Evolutionary conservation across 2,888 invertebrate species (phyloP), one percentile per base, ranked within the genome.

Genomic region (Coenonympha glycerion): DNA sequence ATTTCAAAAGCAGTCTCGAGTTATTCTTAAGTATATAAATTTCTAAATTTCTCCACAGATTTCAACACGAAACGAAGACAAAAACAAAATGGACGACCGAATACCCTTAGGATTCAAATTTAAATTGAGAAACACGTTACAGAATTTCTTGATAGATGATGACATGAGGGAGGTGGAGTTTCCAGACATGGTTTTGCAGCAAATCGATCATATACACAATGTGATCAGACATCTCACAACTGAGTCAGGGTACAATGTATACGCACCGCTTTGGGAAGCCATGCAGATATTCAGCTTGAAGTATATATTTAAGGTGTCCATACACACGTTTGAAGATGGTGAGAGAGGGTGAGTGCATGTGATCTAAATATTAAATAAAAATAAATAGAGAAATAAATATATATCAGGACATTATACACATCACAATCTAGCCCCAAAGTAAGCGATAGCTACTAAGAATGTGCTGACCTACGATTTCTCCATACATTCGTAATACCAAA

Each of bases 71-170:
- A n/a, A n/a, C n/a, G n/a, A n/a, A n/a, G n/a, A n/a, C 13, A 8
- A 37, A 16, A 19, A 42, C 15, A 19, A 8, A 22, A 52, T 52
- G 53, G 52, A 45, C 9, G 22, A 52, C 9, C 28, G 34, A 9
- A 51, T 56, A 21, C 26, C 52, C 6, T 33, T 39, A 24, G 39
- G 49, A 6, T 73, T 70, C 24, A 72, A 70, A 57, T 46, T 59
- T 0, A 52, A 60, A 1, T 68, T 65, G 51, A 53, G 78, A 0
- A 65, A 69, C 6, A 52, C 53, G 0, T 65, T 67, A 0, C 55
- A 73, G 0, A 63, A 61, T n/a, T 80, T 76, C 47, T 50, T 79
- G 1, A 72, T 71, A 49, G 64, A 71, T 13, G 57, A 66, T 3
- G 45, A 33, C 11, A 54, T 52, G 21, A 36, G 55, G 0, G 50